Evolutionary conservation across 1,140 invertebrate genomes (phyloP), one percentile per base, ranked within the genome.

Genomic region (Globodera ellingtonae): DNA sequence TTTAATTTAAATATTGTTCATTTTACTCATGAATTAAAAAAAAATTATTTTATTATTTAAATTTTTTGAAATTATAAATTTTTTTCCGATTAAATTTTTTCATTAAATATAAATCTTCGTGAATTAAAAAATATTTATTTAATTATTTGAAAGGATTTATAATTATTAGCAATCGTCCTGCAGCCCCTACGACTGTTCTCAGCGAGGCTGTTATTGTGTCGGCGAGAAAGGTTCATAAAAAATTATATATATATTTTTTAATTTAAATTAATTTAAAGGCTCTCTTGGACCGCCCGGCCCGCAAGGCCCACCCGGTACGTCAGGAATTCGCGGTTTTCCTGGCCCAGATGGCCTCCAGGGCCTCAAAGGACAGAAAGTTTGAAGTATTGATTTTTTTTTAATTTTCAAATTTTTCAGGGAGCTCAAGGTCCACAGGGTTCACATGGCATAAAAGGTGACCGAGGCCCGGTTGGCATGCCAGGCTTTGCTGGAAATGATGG

Each of bases 401-500:
- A 50, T n/a, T 52, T 52, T 52, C 10, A 35, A 35, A 52, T 65
- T 65, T 74, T 81, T 47, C 73, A 85, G 59, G 82, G 82, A 47
- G 84, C 74, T 9, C 82, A 87, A 85, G 86, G 87, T 13, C 86
- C 87, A 4, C 86, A 88, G 5, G 87, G 87, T 24, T 81, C 80
- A 3, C 47, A 50, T 21, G 87, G 87, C 79, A 74, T 79, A 15
- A 88, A 88, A 81, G 87, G 87, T 65, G 87, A 88, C 75, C 72
- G 83, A 52, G 87, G 86, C 79, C 84, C 84, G 35, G 75, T 88
- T 52, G 86, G 87, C 44, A 86, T 88, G 21, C 87, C 87, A 62
- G 87, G 87, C 35, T 88, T 89, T 75, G 82, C 86, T 69, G 87
- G 87, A 73, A 89, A 88, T 78, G 88, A 89, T 78, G 87, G 87